These are phyloP conservation scores for Cephus pygmeus DNA, from an alignment of 2,888 invertebrate species.

Conservation along the genomic window DNA sequence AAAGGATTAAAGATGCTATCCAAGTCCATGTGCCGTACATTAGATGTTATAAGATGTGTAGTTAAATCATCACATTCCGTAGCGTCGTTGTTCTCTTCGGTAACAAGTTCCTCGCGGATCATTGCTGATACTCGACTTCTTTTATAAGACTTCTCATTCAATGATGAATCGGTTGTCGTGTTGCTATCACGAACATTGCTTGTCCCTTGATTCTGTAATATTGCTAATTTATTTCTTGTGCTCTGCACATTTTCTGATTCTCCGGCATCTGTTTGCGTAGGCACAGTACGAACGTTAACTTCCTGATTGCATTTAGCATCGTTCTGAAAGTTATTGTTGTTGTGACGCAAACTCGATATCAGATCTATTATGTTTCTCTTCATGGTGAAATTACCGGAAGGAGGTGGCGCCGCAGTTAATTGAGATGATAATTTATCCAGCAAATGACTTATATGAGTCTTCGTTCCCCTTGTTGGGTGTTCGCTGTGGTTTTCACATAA, in stretches of 20 bases:
- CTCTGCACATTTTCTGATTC: background rate
- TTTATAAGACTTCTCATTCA: slow-evolving; percentile 13
- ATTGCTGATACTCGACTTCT: slow-evolving; percentile 49
- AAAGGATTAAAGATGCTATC: slow-evolving; percentile 57
- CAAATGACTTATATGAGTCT: slow-evolving; percentile 56
- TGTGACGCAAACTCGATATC: slow-evolving; percentile 40
- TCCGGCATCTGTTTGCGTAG: slow-evolving; percentile 36
- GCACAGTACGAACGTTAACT: slow-evolving; percentile 34
- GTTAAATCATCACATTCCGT: slow-evolving; percentile 51
- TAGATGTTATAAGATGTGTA: slow-evolving; percentile 51
- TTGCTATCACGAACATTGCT: slow-evolving; percentile 18
- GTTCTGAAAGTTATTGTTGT: slow-evolving; percentile 39
- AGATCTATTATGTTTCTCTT: slow-evolving; percentile 47
- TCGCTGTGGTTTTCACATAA: slow-evolving; percentile 23
- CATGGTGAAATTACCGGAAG: slow-evolving; percentile 36
- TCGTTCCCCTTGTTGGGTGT: slow-evolving; percentile 49
- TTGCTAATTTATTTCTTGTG: background rate
- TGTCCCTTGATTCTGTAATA: background rate
- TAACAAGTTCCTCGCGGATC: slow-evolving; percentile 52
- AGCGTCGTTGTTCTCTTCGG: slow-evolving; percentile 47
- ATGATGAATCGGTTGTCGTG: slow-evolving; percentile 19
- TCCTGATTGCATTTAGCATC: slow-evolving; percentile 37
- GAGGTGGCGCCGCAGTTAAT: slow-evolving; percentile 38
- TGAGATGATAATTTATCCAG: slow-evolving; percentile 53
- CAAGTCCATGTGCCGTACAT: slow-evolving; percentile 53